Conservation (phyloP, 2,888 invertebrate species). For the Pediacus dermestoides region DNA sequence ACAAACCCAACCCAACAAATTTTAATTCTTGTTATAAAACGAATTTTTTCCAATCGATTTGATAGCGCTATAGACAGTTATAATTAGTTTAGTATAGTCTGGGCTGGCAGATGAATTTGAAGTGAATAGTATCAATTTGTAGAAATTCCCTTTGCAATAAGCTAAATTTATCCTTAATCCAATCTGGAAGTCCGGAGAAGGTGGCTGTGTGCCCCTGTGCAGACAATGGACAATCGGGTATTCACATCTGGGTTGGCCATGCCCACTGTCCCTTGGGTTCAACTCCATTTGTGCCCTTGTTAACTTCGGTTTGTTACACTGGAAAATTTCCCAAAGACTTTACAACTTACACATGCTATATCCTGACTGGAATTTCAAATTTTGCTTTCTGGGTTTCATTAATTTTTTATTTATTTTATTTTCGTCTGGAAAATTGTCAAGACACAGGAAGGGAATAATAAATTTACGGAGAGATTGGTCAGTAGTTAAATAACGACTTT, state of each 20-base stretch:
- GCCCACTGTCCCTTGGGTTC: constrained; percentile 34
- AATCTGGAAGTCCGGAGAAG: constrained; percentile 39
- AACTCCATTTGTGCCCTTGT: constrained; percentile 41
- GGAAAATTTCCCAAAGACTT: constrained; percentile 32
- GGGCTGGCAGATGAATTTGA: background rate
- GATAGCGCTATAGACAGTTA: too few relatives aligned
- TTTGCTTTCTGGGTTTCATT: background rate
- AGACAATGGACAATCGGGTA: constrained; percentile 46
- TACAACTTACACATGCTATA: constrained; percentile 23
- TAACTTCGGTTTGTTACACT: constrained; percentile 36
- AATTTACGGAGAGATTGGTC: too few relatives aligned
- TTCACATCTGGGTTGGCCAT: constrained; percentile 45
- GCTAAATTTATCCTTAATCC: constrained; percentile 45
- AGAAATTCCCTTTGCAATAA: constrained; percentile 41
- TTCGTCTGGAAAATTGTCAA: too few relatives aligned
- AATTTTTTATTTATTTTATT: too few relatives aligned
- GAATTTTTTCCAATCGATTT: too few relatives aligned
- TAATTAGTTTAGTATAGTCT: too few relatives aligned
- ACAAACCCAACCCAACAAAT: too few relatives aligned
- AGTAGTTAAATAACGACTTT: too few relatives aligned
- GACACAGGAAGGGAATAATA: too few relatives aligned
- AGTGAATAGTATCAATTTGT: constrained; percentile 35
- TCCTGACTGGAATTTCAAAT: constrained; percentile 26
- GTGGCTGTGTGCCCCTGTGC: constrained; percentile 40
- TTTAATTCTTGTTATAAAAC: too few relatives aligned